phyloP scores from a whole-genome alignment of 2,888 invertebrate genomes.

The Amblyteles armatorius region DNA sequence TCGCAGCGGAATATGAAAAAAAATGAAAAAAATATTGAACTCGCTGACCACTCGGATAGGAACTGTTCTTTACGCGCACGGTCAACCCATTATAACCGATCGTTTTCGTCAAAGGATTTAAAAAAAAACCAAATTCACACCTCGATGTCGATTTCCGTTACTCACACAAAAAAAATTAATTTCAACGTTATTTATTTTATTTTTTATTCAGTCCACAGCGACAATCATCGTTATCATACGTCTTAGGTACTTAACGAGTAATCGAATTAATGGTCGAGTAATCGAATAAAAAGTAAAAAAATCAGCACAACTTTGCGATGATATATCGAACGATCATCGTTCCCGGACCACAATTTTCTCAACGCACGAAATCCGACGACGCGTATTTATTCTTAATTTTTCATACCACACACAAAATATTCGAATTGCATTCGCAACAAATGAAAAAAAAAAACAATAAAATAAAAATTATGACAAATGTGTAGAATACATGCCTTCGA shows the following conservation, averaged over 20 bases:
- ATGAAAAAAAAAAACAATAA: neutral
- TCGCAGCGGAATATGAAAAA: conserved; percentile 35
- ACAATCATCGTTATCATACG: conserved; percentile 12
- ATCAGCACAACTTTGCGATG: conserved; percentile 61
- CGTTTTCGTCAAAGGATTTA: conserved; percentile 50
- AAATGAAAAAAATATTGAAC: neutral
- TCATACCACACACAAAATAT: neutral
- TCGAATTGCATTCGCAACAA: neutral
- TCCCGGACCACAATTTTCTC: conserved; percentile 26
- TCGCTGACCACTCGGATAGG: conserved; percentile 22
- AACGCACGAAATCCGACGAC: conserved; percentile 51
- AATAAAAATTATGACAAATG: neutral
- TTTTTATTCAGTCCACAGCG: conserved; percentile 10
- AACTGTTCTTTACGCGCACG: conserved; percentile 37
- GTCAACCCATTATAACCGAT: conserved; percentile 59
- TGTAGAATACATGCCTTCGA: conserved; percentile 3
- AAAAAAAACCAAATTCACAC: neutral
- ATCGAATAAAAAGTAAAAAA: neutral
- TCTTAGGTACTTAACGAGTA: neutral
- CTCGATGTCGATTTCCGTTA: neutral
- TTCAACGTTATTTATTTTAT: neutral
- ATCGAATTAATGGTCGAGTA: neutral
- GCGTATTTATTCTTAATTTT: neutral
- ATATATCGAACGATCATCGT: conserved; percentile 50
- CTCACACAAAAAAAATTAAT: neutral